phyloP scores from a whole-genome alignment of 1,140 invertebrate species.

The Ceratosolen solmsi region DNA sequence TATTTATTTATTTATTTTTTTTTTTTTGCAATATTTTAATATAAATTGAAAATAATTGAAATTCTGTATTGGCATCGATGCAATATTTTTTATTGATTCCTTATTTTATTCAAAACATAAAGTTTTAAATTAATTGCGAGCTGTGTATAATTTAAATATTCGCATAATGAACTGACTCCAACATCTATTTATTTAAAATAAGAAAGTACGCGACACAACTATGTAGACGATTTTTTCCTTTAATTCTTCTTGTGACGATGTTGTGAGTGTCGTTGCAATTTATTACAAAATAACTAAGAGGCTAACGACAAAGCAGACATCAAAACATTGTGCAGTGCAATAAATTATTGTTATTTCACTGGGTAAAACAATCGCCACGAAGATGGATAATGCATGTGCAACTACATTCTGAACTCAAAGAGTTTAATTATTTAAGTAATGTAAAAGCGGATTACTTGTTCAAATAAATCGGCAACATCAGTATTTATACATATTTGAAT shows the following conservation, averaged over 20 bases:
- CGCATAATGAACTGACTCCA: not conserved
- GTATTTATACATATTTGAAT: not conserved
- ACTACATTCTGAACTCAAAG: not conserved
- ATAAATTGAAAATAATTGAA: not conserved
- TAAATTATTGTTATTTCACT: slow-evolving; percentile 1
- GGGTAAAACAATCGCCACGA: not conserved
- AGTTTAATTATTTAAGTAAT: not conserved
- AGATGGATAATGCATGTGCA: not conserved
- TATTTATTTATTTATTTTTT: no score
- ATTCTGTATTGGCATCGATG: no score
- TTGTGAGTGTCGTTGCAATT: not conserved
- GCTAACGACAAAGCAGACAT: not conserved
- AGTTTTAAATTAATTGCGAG: not conserved
- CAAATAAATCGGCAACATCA: not conserved
- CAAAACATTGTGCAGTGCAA: not conserved
- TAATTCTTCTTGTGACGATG: not conserved
- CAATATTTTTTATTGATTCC: not conserved
- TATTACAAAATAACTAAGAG: not conserved
- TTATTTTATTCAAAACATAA: not conserved
- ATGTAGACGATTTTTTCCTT: not conserved
- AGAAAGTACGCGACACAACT: not conserved
- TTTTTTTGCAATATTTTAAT: not conserved
- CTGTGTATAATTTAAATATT: not conserved
- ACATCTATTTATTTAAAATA: not conserved
- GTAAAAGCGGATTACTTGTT: not conserved